These are phyloP conservation scores for Spatulosminthurus flaviceps DNA, from an alignment of 2,888 invertebrate species.

Conservation along the genomic window DNA sequence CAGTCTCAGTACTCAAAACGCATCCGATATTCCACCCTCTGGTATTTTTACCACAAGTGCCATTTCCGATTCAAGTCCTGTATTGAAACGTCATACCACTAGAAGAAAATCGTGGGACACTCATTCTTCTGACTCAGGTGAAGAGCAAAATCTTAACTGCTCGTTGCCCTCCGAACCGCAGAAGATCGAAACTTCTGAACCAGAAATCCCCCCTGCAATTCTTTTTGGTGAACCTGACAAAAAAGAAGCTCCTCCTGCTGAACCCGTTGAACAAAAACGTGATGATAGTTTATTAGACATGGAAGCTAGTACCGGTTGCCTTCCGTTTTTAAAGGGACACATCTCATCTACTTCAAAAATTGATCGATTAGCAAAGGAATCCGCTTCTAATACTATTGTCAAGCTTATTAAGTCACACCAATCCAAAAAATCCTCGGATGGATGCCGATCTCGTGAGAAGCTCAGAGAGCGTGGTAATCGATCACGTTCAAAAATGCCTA, in stretches of 20 bases:
- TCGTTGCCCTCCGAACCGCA: constrained; percentile 30
- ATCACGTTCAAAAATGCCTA: constrained; percentile 43
- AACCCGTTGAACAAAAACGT: not conserved
- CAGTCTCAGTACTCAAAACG: constrained; percentile 47
- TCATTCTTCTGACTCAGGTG: constrained; percentile 29
- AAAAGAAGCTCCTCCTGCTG: not conserved
- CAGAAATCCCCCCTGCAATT: not conserved
- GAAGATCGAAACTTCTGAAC: constrained; percentile 1
- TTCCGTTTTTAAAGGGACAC: constrained; percentile 30
- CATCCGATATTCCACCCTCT: constrained; percentile 50
- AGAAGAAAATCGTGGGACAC: constrained; percentile 45
- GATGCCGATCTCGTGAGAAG: constrained; percentile 55
- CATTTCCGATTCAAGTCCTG: constrained; percentile 40
- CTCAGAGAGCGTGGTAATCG: constrained; percentile 56
- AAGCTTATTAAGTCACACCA: constrained; percentile 42
- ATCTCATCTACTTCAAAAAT: not conserved
- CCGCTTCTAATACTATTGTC: constrained; percentile 47
- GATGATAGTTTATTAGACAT: constrained; percentile 25
- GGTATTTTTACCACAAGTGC: constrained; percentile 39
- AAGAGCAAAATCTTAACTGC: constrained; percentile 45
- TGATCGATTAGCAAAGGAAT: constrained; percentile 44
- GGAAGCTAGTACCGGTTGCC: constrained; percentile 33
- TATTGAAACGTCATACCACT: constrained; percentile 38
- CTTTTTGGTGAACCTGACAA: not conserved
- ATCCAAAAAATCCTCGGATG: constrained; percentile 50